A percentile compares a stretch with the other conserved stretches of the same genome.
Conservation (phyloP, 2,113 vertebrate genomes). For the Mesembrinibis cayennensis region DNA sequence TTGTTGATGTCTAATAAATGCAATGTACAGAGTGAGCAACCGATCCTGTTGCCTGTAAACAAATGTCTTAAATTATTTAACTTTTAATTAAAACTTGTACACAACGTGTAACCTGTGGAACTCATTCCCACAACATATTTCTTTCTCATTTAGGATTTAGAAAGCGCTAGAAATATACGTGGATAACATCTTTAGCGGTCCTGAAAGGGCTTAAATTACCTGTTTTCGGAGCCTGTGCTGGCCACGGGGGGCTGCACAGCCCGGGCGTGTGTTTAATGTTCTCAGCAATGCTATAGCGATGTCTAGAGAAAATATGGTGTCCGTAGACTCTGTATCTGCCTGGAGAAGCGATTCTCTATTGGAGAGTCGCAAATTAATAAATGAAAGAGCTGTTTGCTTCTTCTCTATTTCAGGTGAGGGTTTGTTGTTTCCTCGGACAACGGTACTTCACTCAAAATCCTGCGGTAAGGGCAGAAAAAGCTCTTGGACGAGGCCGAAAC, state of each 20-base stretch:
- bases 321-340: background rate
- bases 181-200: rapidly evolving
- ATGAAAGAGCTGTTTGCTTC: background rate
- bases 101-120: constrained; percentile 4
- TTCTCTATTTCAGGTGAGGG: background rate
- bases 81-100: constrained; percentile 40
- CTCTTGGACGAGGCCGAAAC: background rate
- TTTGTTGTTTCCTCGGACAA: background rate
- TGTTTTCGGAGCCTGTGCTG: rapidly evolving
- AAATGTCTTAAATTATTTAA: constrained; percentile 61
- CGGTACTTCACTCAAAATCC: background rate
- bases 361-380: background rate
- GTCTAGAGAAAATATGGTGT: background rate
- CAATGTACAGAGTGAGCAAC: constrained; percentile 52
- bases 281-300: background rate
- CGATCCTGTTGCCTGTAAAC: constrained; percentile 52
- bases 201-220: too few species aligned
- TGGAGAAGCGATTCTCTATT: background rate
- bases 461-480: background rate
- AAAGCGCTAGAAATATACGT: rapidly evolving
- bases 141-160: background rate
- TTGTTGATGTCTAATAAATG: constrained; percentile 70
- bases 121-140: constrained; percentile 19
- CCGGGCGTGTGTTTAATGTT: rapidly evolving
- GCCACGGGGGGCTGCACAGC: rapidly evolving